These are phyloP conservation scores for Rhincodon typus DNA, from an alignment of 2,797 vertebrate species.

Conservation along the genomic window DNA sequence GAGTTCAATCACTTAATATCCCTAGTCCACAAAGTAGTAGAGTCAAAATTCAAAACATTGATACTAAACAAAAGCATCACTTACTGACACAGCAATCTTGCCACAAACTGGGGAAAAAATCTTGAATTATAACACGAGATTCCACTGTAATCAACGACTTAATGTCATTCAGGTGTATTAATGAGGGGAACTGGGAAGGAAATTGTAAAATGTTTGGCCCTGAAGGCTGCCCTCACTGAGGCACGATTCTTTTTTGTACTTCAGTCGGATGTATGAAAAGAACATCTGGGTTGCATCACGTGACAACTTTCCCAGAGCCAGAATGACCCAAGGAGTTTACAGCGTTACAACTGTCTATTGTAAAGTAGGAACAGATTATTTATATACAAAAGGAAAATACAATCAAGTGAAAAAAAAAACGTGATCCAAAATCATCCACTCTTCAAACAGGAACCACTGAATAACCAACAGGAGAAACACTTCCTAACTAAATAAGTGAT, in stretches of 20 bases:
- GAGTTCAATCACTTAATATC: not conserved
- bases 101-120: not conserved
- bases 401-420: too few relatives aligned
- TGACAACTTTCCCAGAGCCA: not conserved
- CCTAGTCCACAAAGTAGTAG: not conserved
- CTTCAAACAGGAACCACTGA: not conserved
- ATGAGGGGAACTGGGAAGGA: not conserved
- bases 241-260: not conserved
- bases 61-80: not conserved
- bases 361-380: not conserved
- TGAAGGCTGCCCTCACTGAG: not conserved
- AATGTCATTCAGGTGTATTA: not conserved
- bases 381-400: not conserved
- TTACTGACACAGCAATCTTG: not conserved
- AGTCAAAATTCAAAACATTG: not conserved
- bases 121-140: not conserved
- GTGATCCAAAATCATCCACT: not conserved
- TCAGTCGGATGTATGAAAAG: not conserved
- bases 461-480: not conserved
- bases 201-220: not conserved
- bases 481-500: not conserved
- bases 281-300: not conserved
- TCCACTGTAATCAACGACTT: too few relatives aligned
- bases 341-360: not conserved
- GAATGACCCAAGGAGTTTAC: not conserved